Evolutionary conservation across 1,140 invertebrate species (phyloP), one percentile per base, ranked within the genome.

Genomic region (Drosophila biarmipes): DNA sequence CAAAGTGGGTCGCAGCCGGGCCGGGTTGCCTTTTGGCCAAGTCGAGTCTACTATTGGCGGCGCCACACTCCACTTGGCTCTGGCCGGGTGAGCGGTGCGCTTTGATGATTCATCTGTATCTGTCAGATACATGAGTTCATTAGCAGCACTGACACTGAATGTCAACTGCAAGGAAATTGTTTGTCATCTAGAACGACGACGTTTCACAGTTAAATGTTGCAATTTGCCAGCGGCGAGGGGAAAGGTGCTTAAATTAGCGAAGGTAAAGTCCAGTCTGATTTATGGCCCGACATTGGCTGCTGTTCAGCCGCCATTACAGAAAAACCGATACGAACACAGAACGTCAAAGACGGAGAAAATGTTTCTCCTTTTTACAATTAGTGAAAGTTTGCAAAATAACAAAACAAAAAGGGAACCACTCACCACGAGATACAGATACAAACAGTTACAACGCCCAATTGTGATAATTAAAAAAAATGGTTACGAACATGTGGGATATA

Each of bases 91-190:
- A 48, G 77, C 79, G 52, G 82, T 56, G 24, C 38, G 31, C 79
- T 87, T 87, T 87, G 84, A 87, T 87, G 84, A 87, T 66, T 87
- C 75, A 78, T 43, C 56, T 64, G 81, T 86, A 86, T 80, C 81
- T 87, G 84, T 87, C 78, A 84, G 84, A 77, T 84, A 84, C 84
- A 87, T 89, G 85, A 87, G 84, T 87, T 87, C 84, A 87, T 87
- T 87, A 87, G 82, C 78, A 80, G 86, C 86, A 17, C 46, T 31
- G 80, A 87, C 75, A 84, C 75, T 89, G 84, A 87, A 87, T 87
- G 85, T 87, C 84, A 87, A 89, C 76, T 87, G 84, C 84, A 87
- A 84, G 84, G 84, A 87, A 87, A 87, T 87, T 76, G 82, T 72
- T 62, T 56, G 64, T 71, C 64, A 71, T 71, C 66, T 69, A 85